A percentile compares a stretch with the other conserved stretches of the same genome.
These are phyloP conservation scores for Zaprionus lineosus DNA, from an alignment of 2,888 invertebrate species.

Conservation along the genomic window DNA sequence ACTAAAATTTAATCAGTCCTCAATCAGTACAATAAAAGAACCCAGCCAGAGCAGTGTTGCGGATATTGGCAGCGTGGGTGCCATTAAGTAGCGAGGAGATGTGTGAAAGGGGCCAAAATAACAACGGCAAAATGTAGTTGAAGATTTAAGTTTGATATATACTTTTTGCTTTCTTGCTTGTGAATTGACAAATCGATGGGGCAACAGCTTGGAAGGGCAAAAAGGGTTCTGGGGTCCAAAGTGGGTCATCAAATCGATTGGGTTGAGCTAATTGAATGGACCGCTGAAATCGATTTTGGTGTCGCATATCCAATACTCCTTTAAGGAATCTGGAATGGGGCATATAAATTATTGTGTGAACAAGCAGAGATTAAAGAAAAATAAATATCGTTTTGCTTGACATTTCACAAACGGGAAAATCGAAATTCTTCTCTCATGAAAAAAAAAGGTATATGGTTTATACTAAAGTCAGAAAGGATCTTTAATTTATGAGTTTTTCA, in stretches of 20 bases:
- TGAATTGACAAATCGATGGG: conserved; percentile 39
- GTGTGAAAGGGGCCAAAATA: conserved; percentile 11
- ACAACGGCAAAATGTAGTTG: conserved; percentile 23
- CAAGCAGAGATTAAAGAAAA: no score
- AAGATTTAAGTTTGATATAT: conserved; percentile 21
- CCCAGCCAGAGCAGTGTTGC: background rate
- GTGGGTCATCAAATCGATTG: conserved; percentile 36
- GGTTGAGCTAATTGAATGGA: conserved; percentile 66
- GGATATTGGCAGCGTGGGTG: no score
- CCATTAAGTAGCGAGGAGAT: no score
- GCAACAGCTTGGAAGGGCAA: conserved; percentile 49
- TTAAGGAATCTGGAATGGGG: no score
- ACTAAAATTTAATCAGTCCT: conserved; percentile 55
- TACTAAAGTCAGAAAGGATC: no score
- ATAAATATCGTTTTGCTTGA: background rate
- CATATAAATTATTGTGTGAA: background rate
- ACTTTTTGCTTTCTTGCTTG: conserved; percentile 12
- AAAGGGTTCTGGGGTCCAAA: conserved; percentile 37
- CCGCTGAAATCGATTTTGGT: conserved; percentile 46
- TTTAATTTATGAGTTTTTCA: no score
- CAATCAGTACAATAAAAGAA: conserved; percentile 47
- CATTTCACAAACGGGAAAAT: no score
- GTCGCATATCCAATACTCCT: no score
- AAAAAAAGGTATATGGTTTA: no score
- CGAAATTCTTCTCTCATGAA: no score